Percentiles rank a stretch among this genome's conserved stretches.
Evolutionary conservation across 2,888 invertebrate genomes (phyloP).

Genomic region (Bugula neritina): DNA sequence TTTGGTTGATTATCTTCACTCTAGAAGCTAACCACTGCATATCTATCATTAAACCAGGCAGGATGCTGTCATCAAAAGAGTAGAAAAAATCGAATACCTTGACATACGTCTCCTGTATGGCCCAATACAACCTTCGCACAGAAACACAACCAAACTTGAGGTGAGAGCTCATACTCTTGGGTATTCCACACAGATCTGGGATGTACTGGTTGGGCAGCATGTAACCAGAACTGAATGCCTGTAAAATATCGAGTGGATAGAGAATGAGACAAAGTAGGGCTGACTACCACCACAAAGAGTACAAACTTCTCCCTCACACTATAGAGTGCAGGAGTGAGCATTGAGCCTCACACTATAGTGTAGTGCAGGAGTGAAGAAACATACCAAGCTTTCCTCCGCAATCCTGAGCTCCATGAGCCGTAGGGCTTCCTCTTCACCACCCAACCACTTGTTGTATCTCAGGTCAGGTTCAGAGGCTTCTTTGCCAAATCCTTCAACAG

Average conservation of each 20-base stretch:
- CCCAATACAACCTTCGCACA: conserved; percentile 68
- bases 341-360: not conserved
- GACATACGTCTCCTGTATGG: conserved; percentile 62
- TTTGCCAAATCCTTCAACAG: conserved; percentile 5
- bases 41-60: no score
- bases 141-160: conserved; percentile 68
- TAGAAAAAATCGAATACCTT: no score
- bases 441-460: conserved; percentile 51
- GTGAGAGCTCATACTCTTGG: conserved; percentile 67
- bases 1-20: no score
- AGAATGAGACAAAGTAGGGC: not conserved
- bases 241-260: no score
- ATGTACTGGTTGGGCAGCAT: conserved; percentile 65
- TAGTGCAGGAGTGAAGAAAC: not conserved
- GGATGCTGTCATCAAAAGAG: no score
- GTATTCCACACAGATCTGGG: conserved; percentile 64
- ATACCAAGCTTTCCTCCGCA: conserved; percentile 32
- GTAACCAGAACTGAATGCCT: conserved; percentile 57
- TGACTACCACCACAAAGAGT: not conserved
- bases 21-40: no score
- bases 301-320: not conserved
- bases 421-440: conserved; percentile 65
- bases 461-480: conserved; percentile 1
- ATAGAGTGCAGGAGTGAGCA: not conserved
- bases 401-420: conserved; percentile 60